Percentiles rank a stretch among this genome's conserved stretches.
phyloP scores from a whole-genome alignment of 2,113 vertebrate species.

The Cercocebus atys region DNA sequence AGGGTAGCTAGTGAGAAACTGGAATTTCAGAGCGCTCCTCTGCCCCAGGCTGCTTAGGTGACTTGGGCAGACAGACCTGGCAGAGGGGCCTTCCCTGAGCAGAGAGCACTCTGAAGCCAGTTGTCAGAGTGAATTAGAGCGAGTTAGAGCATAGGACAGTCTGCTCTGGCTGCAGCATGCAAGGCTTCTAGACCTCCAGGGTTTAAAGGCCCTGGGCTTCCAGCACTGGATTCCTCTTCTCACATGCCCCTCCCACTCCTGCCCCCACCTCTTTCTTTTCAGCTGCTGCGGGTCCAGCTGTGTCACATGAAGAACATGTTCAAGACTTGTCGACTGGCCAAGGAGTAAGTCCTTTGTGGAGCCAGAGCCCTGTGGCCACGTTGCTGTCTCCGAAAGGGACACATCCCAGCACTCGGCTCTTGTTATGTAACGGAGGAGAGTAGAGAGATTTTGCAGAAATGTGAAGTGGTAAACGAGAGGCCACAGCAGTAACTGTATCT shows the following conservation, averaged over 20 bases:
- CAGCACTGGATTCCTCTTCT: neutral
- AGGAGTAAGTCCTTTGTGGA: conserved; percentile 88
- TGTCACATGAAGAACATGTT: conserved; percentile 99
- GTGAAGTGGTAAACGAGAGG: conserved; percentile 2
- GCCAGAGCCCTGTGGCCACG: neutral
- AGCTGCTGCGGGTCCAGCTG: conserved; percentile 94
- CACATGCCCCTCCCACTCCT: neutral
- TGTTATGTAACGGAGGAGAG: neutral
- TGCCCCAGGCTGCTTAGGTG: neutral
- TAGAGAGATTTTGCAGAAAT: neutral
- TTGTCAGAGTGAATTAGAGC: neutral
- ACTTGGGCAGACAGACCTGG: neutral
- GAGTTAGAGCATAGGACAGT: neutral
- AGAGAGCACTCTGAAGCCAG: neutral
- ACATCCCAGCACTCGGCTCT: neutral
- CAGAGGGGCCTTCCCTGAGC: neutral
- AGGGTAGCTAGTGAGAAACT: neutral
- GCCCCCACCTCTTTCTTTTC: conserved; percentile 39
- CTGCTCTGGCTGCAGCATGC: neutral
- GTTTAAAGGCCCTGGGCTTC: neutral
- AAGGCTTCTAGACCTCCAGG: neutral
- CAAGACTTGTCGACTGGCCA: conserved; percentile 95
- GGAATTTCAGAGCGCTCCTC: neutral
- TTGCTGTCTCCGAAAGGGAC: neutral
- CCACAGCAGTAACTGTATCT: neutral